A percentile compares a stretch with the other conserved stretches of the same genome.
Evolutionary conservation across 2,113 vertebrate species (phyloP).

Genomic region (Platichthys stellatus): DNA sequence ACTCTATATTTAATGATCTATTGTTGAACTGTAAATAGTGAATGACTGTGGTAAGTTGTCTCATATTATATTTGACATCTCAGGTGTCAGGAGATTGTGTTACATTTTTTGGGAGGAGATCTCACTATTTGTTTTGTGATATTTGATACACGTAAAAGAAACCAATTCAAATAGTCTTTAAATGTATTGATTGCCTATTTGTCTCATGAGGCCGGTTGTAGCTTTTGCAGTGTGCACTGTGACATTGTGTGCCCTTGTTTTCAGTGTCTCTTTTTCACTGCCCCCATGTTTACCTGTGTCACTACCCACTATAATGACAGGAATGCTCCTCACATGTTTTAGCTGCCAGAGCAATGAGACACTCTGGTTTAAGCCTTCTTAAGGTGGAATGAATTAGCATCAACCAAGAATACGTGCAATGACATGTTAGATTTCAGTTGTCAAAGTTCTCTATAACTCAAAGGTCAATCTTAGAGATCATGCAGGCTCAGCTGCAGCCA

Average conservation of each 20-base stretch:
- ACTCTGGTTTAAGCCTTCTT: constrained; percentile 7
- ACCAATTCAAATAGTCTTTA: too few relatives aligned
- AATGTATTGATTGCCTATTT: not conserved
- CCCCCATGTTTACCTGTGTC: not conserved
- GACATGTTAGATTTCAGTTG: not conserved
- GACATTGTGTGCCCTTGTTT: constrained; percentile 2
- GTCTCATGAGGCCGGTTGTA: not conserved
- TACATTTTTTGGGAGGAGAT: too few relatives aligned
- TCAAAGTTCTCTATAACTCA: not conserved
- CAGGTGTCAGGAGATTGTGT: too few relatives aligned
- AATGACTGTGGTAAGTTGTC: too few relatives aligned
- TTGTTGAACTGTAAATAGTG: too few relatives aligned
- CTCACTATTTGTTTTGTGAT: too few relatives aligned
- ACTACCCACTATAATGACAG: not conserved
- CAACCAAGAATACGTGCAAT: not conserved
- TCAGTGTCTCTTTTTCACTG: not conserved
- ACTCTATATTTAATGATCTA: too few relatives aligned
- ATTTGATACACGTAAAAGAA: too few relatives aligned
- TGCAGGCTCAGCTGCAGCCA: not conserved
- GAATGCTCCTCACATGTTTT: constrained; percentile 18
- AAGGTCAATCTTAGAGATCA: constrained; percentile 13
- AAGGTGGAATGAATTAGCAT: constrained; percentile 9
- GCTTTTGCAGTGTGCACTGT: not conserved
- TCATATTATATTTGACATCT: too few relatives aligned
- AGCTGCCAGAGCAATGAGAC: constrained; percentile 6